Percentiles rank a stretch among this genome's conserved stretches.
phyloP scores from a whole-genome alignment of 2,113 vertebrate species.

The Scortum barcoo region DNA sequence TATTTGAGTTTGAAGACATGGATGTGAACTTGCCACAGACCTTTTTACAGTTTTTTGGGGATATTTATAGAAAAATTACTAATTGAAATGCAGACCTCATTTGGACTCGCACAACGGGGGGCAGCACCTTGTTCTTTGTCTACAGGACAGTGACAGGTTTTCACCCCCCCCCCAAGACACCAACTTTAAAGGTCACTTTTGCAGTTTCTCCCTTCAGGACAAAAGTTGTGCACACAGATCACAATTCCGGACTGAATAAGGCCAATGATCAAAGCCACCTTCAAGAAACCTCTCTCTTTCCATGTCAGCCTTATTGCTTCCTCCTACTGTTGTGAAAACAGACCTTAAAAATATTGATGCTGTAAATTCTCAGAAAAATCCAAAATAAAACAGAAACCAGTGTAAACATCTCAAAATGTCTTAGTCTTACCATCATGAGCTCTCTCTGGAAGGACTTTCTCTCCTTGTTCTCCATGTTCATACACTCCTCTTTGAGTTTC shows the following conservation, averaged over 20 bases:
- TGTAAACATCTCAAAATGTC: background rate
- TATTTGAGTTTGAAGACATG: background rate
- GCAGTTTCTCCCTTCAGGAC: background rate
- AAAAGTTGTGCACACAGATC: background rate
- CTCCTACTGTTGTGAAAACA: background rate
- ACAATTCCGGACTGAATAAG: background rate
- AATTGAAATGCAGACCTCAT: background rate
- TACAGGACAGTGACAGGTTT: background rate
- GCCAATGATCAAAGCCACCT: background rate
- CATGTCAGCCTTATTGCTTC: background rate
- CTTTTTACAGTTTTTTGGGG: background rate
- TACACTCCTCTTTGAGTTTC: constrained; percentile 98
- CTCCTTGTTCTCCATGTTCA: constrained; percentile 90
- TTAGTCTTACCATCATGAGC: constrained; percentile 91
- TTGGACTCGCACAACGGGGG: background rate
- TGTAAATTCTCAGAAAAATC: background rate
- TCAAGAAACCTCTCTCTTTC: background rate
- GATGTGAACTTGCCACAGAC: background rate
- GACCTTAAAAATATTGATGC: background rate
- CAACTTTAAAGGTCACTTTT: background rate
- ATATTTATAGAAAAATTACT: background rate
- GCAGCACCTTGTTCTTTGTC: background rate
- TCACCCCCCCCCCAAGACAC: too few species aligned
- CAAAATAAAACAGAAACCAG: too few species aligned
- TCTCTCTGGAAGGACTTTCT: constrained; percentile 98